Evolutionary conservation across 2,888 invertebrate species (phyloP).

Genomic region (Zygaena filipendulae): DNA sequence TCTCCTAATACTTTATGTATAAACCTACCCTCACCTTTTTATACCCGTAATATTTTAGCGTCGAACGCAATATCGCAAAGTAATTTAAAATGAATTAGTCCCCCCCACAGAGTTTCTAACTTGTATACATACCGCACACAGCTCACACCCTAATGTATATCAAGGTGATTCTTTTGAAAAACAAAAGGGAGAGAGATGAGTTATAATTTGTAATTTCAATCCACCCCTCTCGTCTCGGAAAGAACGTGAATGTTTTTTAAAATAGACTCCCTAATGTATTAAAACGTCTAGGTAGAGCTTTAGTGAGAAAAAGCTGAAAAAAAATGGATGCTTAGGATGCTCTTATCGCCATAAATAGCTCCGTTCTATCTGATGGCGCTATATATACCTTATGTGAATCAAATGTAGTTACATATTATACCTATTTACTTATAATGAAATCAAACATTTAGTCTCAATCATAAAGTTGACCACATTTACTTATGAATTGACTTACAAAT

Average conservation of each 20-base stretch:
- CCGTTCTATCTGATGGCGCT: slow-evolving; percentile 13
- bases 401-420: too few species aligned
- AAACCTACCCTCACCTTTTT: slow-evolving; percentile 51
- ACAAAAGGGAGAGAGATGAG: slow-evolving; percentile 55
- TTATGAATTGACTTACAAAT: too few species aligned
- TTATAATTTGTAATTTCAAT: slow-evolving; percentile 54
- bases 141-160: slow-evolving; percentile 44
- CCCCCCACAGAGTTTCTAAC: slow-evolving; percentile 54
- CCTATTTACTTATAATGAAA: too few species aligned
- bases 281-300: slow-evolving; percentile 42
- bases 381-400: too few species aligned
- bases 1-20: slow-evolving; percentile 39
- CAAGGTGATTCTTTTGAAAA: slow-evolving; percentile 42
- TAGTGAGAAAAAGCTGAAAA: slow-evolving; percentile 18
- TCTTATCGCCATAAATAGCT: background rate
- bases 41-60: slow-evolving; percentile 57
- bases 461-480: too few species aligned
- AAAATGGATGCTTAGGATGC: slow-evolving; percentile 37
- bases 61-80: slow-evolving; percentile 62
- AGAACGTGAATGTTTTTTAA: slow-evolving; percentile 39
- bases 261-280: slow-evolving; percentile 52
- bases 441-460: too few species aligned
- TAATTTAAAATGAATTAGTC: slow-evolving; percentile 68
- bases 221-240: slow-evolving; percentile 26
- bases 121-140: slow-evolving; percentile 59